Base-by-base conservation (phyloP, 1,140 invertebrate genomes). In the Cherax destructor region DNA sequence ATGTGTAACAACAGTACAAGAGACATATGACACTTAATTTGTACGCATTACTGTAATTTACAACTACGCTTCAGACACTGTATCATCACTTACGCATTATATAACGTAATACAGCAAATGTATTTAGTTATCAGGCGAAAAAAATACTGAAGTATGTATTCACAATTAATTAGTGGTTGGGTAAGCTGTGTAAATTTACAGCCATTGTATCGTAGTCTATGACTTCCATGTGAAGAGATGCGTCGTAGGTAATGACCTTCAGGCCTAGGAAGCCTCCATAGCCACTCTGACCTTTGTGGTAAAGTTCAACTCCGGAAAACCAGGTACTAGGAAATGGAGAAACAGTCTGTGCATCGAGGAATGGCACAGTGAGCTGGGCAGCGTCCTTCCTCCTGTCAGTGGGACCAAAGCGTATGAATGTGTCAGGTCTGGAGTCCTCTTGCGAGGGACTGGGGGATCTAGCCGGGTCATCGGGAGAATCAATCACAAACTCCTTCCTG, bases 341-440 rank as follows among this genome's bases (percentile, higher is more conserved):
- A 0, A 98, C 96, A 11, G 96, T 95, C 94, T 98, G 97, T 87
- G 96, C 95, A 94, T 98, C 98, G 3, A 98, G 94, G 94, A 97
- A 98, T 13, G 98, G 97, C 69, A 98, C 95, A 4, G 97, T 98
- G 86, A 96, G 97, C 95, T 98, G 98, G 0, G 96, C 97, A 0
- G 96, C 97, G 94, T 98, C 98, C 30, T 96, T 96, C n/a, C 96
- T 95, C 24, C 97, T 94, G 94, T 97, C 97, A 0, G 96, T 96
- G 30, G 93, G 92, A n/a, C 92, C 96, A 94, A 98, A 98, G 93
- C 97, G 95, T 6, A 98, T 94, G 94, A 96, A 98, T 94, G 97
- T 96, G 94, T 98, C 97, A 30, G 96, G 94, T 10, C 83, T 50
- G 61, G 83, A 86, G 88, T 93, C 91, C 24, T 85, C 61, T 52